Conservation (phyloP, 35 echinoderm and acorn worm genomes). For the Ophioderma brevispina region DNA sequence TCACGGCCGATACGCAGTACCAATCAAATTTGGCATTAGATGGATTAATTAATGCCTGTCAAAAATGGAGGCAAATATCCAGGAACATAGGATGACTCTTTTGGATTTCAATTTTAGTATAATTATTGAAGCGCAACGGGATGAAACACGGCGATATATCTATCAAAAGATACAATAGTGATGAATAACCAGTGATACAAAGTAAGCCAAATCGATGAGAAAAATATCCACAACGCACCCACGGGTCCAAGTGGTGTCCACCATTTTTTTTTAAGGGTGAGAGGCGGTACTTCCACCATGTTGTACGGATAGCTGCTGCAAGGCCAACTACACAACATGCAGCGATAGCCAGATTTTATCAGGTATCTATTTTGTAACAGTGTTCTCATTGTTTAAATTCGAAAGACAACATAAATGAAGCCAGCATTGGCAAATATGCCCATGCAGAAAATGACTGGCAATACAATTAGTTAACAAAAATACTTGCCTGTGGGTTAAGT, state of each 20-base stretch:
- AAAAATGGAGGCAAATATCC: constrained; percentile 51
- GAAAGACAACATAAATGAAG: constrained; percentile 80
- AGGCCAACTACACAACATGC: constrained; percentile 85
- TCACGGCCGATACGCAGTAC: constrained; percentile 51
- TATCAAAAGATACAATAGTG: constrained; percentile 76
- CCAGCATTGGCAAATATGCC: constrained; percentile 76
- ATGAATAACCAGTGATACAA: constrained; percentile 83
- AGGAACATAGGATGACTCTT: constrained; percentile 22
- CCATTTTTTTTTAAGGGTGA: constrained; percentile 60
- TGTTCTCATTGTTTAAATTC: constrained; percentile 79
- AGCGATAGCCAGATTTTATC: constrained; percentile 69
- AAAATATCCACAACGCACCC: constrained; percentile 69
- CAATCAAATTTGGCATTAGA: constrained; percentile 13
- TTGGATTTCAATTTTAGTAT: neutral
- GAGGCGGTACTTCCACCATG: constrained; percentile 44
- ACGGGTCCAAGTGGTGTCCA: constrained; percentile 35
- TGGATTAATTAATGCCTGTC: constrained; percentile 58
- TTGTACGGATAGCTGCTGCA: constrained; percentile 70
- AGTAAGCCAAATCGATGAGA: constrained; percentile 78
- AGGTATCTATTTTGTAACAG: constrained; percentile 85
- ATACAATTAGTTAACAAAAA: neutral
- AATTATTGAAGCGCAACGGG: constrained; percentile 41
- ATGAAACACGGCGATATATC: constrained; percentile 78
- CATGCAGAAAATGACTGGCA: constrained; percentile 51
- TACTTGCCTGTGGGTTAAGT: neutral